A percentile compares a stretch with the other conserved stretches of the same genome.
phyloP scores from a whole-genome alignment of 53 echinoderm and acorn worm genomes.

The Holothuria leucospilota region DNA sequence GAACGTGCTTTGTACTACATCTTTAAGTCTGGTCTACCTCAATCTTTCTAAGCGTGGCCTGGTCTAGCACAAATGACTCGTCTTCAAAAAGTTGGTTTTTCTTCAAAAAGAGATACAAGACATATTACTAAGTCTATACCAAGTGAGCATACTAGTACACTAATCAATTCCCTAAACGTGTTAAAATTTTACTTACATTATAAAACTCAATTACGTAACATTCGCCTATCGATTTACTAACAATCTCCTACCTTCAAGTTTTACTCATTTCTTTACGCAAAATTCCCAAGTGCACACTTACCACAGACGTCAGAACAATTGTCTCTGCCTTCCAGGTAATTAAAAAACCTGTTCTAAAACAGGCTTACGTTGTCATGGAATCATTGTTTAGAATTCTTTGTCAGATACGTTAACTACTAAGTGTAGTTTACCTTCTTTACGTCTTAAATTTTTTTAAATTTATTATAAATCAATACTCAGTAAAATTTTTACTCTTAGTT shows the following conservation, averaged over 20 bases:
- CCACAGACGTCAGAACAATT: not conserved
- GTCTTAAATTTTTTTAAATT: too few relatives aligned
- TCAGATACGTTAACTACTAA: too few relatives aligned
- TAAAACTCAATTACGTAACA: not conserved
- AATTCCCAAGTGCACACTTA: not conserved
- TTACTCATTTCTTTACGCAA: not conserved
- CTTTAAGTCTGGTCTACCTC: not conserved
- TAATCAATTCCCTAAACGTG: not conserved
- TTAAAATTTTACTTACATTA: not conserved
- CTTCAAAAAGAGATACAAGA: not conserved
- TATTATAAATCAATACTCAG: too few relatives aligned
- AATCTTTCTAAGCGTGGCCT: not conserved
- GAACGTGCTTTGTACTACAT: not conserved
- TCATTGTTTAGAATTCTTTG: not conserved
- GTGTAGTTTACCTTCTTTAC: too few relatives aligned
- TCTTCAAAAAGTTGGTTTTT: not conserved
- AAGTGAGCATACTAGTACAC: not conserved
- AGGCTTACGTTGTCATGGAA: not conserved
- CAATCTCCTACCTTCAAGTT: too few relatives aligned
- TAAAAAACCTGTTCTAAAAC: not conserved
- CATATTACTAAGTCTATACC: not conserved
- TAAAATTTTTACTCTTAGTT: too few relatives aligned
- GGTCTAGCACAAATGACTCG: not conserved
- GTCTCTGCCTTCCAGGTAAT: not conserved
- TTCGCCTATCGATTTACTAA: too few relatives aligned